Evolutionary conservation across 1,140 invertebrate genomes (phyloP), one percentile per base, ranked within the genome.

Genomic region (Rhysida immarginata): DNA sequence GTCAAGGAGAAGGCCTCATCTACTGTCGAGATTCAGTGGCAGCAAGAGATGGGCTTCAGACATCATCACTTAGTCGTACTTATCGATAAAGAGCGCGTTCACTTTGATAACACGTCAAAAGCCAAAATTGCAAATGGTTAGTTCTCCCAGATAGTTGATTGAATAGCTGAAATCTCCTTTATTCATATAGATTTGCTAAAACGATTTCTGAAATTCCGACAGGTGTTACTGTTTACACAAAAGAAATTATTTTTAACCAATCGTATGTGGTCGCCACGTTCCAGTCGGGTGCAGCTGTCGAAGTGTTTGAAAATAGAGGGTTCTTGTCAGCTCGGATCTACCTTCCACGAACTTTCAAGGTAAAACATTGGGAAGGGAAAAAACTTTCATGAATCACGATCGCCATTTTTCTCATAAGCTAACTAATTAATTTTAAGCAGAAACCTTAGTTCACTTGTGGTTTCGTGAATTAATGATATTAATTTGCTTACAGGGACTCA

Each of bases 181-280:
- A n/a, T n/a, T n/a, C n/a, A n/a, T n/a, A n/a, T n/a, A n/a, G n/a
- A n/a, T n/a, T n/a, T n/a, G n/a, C n/a, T n/a, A n/a, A n/a, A n/a
- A n/a, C n/a, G n/a, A n/a, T n/a, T n/a, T n/a, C n/a, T n/a, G n/a
- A n/a, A n/a, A n/a, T 35, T 35, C 16, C 16, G 16, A 45, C 67
- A 76, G 84, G 86, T 23, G 88, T 94, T 0, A 82, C 85, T 0
- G 87, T 95, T 1, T 94, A 94, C 65, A 90, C 87, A 2, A 91
- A 91, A 2, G 85, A 86, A 26, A 86, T 88, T 59, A 81, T 93
- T 59, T 72, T 93, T 20, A 93, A 96, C 71, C 92, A 96, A 71
- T 93, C 89, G 13, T 87, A 95, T 72, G 87, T 96, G 23, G 78
- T 95, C 8, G 82, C 95, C 20, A 94, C 94, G 86, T 94, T 95